Evolutionary conservation across 2,113 vertebrate species (phyloP), one percentile per base, ranked within the genome.

Genomic region (Burhinus oedicnemus): DNA sequence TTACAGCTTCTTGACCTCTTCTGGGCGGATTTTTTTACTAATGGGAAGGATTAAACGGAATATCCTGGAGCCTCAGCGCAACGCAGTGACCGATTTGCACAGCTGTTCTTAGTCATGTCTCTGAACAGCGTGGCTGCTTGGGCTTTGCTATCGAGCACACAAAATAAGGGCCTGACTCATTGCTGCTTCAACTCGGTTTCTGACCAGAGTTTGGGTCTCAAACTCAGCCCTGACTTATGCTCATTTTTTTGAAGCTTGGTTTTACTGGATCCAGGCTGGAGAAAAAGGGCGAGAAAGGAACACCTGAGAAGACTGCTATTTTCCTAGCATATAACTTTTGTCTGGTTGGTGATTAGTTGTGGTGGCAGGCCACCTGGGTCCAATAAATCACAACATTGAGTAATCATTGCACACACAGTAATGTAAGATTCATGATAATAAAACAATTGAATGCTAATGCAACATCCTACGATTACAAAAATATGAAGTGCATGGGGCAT

Each of bases 1-100:
- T 96, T 94, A 85, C 89, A 93, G 87, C 89, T 95, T 85, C 91
- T 90, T 85, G 91, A 87, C 81, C 84, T 95, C 93, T 87, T 93
- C 60, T 76, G 89, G 21, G 54, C 82, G 58, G 62, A 76, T 57
- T 65, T 87, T 93, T 89, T 87, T 72, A 19, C 93, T 83, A 87
- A 91, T 75, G 70, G 66, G 82, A 62, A 93, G 76, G 89, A 95
- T 95, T 95, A 96, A 78, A 84, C 1, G 2, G 75, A 88, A 75
- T 77, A 80, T 80, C 49, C 66, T 76, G 34, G 52, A 87, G 70
- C 54, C 90, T 88, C 76, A 52, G 86, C 0, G 0, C 79, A 92
- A 61, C 0, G 0, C 77, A 30, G 77, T 29, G 89, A 87, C 57
- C 7, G 0, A 9, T 45, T 83, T 42, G 81, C 81, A 61, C 83